These are phyloP conservation scores for Catharus minimus DNA, from an alignment of 2,113 vertebrate species.

Conservation along the genomic window DNA sequence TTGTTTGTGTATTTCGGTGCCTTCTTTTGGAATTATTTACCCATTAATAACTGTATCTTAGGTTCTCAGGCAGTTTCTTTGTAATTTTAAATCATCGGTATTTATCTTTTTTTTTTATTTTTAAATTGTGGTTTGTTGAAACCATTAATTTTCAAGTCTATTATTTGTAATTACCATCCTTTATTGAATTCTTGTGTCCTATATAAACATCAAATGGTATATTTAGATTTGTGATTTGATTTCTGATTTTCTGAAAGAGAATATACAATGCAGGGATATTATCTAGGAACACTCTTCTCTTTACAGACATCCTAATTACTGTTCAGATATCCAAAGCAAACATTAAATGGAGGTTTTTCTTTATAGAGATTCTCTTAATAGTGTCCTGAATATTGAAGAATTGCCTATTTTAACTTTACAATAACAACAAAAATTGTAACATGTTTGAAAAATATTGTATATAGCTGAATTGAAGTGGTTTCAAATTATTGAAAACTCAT, in stretches of 20 bases:
- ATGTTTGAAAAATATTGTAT: background rate
- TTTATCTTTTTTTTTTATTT: background rate
- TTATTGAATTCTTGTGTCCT: background rate
- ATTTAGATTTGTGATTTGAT: constrained; percentile 5
- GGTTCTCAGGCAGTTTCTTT: background rate
- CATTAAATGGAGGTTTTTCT: background rate
- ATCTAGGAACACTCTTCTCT: background rate
- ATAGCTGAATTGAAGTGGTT: background rate
- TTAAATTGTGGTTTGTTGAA: background rate
- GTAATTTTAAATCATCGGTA: background rate
- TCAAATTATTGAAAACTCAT: background rate
- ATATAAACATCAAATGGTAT: background rate
- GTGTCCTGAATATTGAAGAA: background rate
- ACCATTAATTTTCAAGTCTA: constrained; percentile 27
- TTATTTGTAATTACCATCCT: constrained; percentile 21
- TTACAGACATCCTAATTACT: background rate
- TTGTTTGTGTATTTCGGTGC: background rate
- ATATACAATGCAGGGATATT: background rate
- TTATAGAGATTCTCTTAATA: background rate
- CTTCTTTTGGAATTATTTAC: background rate
- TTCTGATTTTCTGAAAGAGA: background rate
- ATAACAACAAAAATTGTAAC: background rate
- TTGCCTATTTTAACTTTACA: background rate
- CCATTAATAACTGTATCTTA: background rate
- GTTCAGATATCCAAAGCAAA: background rate